Evolutionary conservation across 2,888 invertebrate genomes (phyloP), one percentile per base, ranked within the genome.

Genomic region (Nycteola revayana): DNA sequence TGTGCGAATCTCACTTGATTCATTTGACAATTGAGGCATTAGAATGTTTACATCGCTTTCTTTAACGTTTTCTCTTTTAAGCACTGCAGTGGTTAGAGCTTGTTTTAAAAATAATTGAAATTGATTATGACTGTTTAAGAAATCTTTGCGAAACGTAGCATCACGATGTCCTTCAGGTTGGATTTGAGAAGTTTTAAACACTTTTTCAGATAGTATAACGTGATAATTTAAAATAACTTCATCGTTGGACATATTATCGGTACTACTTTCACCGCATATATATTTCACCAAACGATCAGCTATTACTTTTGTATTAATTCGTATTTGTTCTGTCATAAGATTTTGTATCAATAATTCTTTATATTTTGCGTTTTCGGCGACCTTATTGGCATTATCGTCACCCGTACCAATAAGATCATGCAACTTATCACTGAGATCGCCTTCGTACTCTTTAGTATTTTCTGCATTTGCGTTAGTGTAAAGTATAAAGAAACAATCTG

Each of bases 391-490:
- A 5, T 28, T 25, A 9, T 3, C 6, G 9, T 40, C 32, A 9
- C 50, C 43, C 0, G 54, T 56, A 1, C 36, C 31, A 18, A 56
- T 27, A 3, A 56, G 23, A 25, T 33, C 7, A 9, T 36, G 36
- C 3, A 45, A 7, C 9, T 21, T 28, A 14, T 14, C 14, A 14
- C 14, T 5, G 14, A 14, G 14, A 1, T 0, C 1, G 5, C 42
- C 20, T 6, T 25, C 7, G 0, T 22, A 34, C 10, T 1, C 7
- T 10, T 28, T 35, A 3, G 32, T 38, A 8, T 30, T 28, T 9
- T 52, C 42, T 4, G 17, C 30, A 10, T 10, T 44, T 1, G 37
- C 53, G 7, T 44, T 43, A n/a, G 56, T 56, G 21, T 56, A 56
- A 9, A 47, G 36, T 14, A 53, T 25, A 11, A 50, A 56, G 3